A percentile compares a stretch with the other conserved stretches of the same genome.
These are phyloP conservation scores for Sebastes schlegelii DNA, from an alignment of 2,113 vertebrate species.

Conservation along the genomic window DNA sequence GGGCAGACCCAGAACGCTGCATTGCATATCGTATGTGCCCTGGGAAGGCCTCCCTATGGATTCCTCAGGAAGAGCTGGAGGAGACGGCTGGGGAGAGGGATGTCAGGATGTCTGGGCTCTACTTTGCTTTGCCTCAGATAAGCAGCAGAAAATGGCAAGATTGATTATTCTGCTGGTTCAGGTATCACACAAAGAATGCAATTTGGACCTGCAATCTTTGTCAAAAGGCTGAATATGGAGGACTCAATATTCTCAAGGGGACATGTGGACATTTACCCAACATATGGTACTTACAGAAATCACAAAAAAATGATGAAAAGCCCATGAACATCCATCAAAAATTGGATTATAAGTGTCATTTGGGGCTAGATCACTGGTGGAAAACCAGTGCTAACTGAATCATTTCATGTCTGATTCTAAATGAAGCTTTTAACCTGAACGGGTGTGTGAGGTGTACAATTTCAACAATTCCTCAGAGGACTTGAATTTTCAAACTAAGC, in stretches of 20 bases:
- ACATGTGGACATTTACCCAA: conserved; percentile 17
- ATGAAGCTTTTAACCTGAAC: background rate
- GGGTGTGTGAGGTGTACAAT: background rate
- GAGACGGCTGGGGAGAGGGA: conserved; percentile 2
- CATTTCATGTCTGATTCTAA: background rate
- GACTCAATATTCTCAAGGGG: conserved; percentile 10
- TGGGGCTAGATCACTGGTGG: background rate
- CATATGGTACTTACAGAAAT: background rate
- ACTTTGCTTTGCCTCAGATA: conserved; percentile 4
- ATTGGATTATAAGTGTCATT: background rate
- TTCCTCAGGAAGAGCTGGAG: conserved; percentile 9
- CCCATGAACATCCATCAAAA: conserved; percentile 8
- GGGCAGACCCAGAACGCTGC: background rate
- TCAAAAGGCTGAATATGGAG: conserved; percentile 21
- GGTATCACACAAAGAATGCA: conserved; percentile 38
- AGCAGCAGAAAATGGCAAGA: conserved; percentile 22
- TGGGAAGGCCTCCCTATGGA: conserved; percentile 8
- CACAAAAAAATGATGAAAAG: conserved; percentile 5
- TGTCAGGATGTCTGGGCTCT: conserved; percentile 18
- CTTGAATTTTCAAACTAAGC: background rate
- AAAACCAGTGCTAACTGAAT: background rate
- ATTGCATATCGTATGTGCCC: conserved; percentile 14
- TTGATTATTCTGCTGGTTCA: conserved; percentile 33
- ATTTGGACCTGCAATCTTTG: background rate
- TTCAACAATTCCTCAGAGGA: background rate